phyloP scores from a whole-genome alignment of 1,140 invertebrate species.

The Dendroctonus valens region DNA sequence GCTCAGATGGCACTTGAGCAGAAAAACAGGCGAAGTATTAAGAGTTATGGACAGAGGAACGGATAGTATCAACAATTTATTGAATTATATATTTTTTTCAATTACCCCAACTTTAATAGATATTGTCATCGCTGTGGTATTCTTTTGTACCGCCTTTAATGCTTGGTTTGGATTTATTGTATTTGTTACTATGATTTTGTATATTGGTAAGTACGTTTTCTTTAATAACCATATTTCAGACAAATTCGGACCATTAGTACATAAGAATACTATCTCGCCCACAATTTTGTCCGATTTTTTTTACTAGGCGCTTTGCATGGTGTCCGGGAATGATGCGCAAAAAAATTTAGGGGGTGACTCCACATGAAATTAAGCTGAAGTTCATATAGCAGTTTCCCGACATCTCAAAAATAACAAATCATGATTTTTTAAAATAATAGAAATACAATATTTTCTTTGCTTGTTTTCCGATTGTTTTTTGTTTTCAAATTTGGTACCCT shows the following conservation, averaged over 20 bases:
- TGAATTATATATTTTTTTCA: slow-evolving; percentile 85
- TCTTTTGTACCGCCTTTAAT: slow-evolving; percentile 85
- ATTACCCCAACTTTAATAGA: slow-evolving; percentile 91
- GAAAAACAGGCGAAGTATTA: slow-evolving; percentile 95
- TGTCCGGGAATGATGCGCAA: not conserved
- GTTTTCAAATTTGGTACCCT: no score
- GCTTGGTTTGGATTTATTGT: slow-evolving; percentile 93
- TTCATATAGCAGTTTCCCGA: not conserved
- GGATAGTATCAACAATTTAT: slow-evolving; percentile 88
- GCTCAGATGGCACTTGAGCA: slow-evolving; percentile 83
- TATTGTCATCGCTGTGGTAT: slow-evolving; percentile 89
- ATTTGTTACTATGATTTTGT: slow-evolving; percentile 87
- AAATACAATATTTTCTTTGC: no score
- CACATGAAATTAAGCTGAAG: no score
- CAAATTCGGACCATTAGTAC: no score
- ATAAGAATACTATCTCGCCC: no score
- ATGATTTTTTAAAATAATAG: not conserved
- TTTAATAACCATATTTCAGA: not conserved
- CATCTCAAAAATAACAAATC: not conserved
- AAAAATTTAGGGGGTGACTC: no score
- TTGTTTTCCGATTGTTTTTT: no score
- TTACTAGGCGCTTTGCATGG: not conserved
- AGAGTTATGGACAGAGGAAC: slow-evolving; percentile 94
- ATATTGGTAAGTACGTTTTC: slow-evolving; percentile 72
- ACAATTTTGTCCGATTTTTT: no score